Base-by-base conservation (phyloP, 2,888 invertebrate species). In the Cerastis rubricosa region DNA sequence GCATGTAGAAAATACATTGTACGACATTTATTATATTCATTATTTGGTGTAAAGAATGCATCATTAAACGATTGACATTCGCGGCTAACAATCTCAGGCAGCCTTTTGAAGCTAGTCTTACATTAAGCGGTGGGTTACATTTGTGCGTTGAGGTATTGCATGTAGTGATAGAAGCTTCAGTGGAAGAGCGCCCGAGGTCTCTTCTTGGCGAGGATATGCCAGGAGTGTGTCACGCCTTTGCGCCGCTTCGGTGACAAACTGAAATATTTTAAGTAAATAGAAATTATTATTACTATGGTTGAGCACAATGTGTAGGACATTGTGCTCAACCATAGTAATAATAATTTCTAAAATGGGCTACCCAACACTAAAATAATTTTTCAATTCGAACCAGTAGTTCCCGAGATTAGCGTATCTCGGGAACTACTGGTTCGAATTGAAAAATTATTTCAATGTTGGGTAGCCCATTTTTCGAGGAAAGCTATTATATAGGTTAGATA, bases 131-230 rank as follows among this genome's bases (percentile, higher is more conserved):
- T 95, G 95, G 96, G 95, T 87, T 90, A 88, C 89, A 92, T 81
- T 89, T 90, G 90, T 89, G 91, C 89, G 89, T 89, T 81, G 51
- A 76, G 71, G 72, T 80, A 74, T 86, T 88, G 87, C 80, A 83
- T 79, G 6, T 35, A 25, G 81, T 71, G 61, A 73, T 80, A 69
- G 17, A 77, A 81, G 63, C 54, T 66, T 83, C 89, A 96, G 80
- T 94, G 95, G 90, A 96, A 96, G 12, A 96, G 91, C 0, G 96
- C 96, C 11, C 96, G 89, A 0, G 96, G 96, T 82, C 95, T 90
- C 88, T 96, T 96, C 91, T 96, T 96, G 8, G 96, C 92, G 1
- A 96, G 91, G 47, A 96, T 89, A 74, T 96, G 95, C 96, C 96
- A 96, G 0, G 96, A 94, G 77, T 95, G 95, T 0, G 93, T 89